Evolutionary conservation across 2,113 vertebrate genomes (phyloP), one percentile per base, ranked within the genome.

Genomic region (Sylvia atricapilla): DNA sequence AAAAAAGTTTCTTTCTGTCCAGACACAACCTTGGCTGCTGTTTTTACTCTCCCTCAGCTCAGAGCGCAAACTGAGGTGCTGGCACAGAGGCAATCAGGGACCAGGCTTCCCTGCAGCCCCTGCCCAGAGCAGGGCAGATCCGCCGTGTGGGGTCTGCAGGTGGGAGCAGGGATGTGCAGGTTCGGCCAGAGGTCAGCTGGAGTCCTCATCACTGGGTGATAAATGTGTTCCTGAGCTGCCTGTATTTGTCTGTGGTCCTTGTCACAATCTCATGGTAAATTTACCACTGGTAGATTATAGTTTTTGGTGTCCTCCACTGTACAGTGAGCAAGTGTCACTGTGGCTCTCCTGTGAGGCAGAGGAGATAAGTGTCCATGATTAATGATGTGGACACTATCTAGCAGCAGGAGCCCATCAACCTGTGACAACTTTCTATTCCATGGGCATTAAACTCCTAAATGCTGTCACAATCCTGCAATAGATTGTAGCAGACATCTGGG

Each of bases 371-470:
- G 82, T 68, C 73, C 87, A 35, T 95, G 92, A 96, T 96, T 95
- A 97, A 97, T 95, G 91, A 94, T 92, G 88, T 96, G 91, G 91
- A 63, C 84, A 78, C 87, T 94, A 90, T 94, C 89, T 94, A 88
- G 93, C 96, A 97, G 91, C 92, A 95, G 95, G 96, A 89, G 89
- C 86, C 85, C 69, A 91, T 89, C 96, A 96, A 87, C 92, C 89
- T 95, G 89, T 96, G 95, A 97, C 96, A 97, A 94, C 91, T 93
- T 93, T 69, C 95, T 93, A 46, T 95, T 96, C 87, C 77, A 89
- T 90, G 95, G 90, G 55, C 92, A 93, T 97, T 96, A 97, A 94
- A 96, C 89, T 87, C 87, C 90, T 96, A 93, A 95, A 85, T 28
- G 59, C 91, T 94, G 84, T 94, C 72, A 92, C 87, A 95, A 53